A percentile compares a stretch with the other conserved stretches of the same genome.
Conservation (phyloP, 2,888 invertebrate species). For the Napeogenes inachia region DNA sequence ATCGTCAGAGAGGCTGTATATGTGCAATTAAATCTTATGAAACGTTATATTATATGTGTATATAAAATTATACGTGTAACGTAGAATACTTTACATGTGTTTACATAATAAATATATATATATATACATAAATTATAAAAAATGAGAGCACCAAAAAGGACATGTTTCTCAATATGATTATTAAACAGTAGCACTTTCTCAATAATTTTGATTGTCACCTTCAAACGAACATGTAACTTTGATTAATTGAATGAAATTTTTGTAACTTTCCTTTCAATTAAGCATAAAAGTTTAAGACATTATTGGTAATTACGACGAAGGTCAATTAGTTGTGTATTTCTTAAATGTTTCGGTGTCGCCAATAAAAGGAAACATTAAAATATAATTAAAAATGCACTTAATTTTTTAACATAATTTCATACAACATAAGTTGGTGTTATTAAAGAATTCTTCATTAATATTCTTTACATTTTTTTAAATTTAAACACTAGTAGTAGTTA, state of each 20-base stretch:
- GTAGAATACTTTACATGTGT: too few species aligned
- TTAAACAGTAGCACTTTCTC: slow-evolving; percentile 17
- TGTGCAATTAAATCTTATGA: too few species aligned
- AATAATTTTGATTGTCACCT: slow-evolving; percentile 22
- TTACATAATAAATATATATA: too few species aligned
- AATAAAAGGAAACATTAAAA: background rate
- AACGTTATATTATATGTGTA: too few species aligned
- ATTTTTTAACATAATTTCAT: background rate
- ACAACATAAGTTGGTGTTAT: too few species aligned
- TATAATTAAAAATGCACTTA: background rate
- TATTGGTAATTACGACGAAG: slow-evolving; percentile 13
- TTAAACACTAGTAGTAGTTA: too few species aligned
- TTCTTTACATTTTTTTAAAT: too few species aligned
- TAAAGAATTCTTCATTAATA: too few species aligned
- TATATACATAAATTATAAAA: too few species aligned
- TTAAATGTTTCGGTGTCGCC: slow-evolving; percentile 8
- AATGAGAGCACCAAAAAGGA: too few species aligned
- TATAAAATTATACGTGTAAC: too few species aligned
- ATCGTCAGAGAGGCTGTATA: too few species aligned
- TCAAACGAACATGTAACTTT: slow-evolving; percentile 19
- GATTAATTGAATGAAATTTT: slow-evolving; percentile 26
- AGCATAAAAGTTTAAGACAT: slow-evolving; percentile 12
- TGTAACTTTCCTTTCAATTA: slow-evolving; percentile 24
- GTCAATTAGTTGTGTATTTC: slow-evolving; percentile 11
- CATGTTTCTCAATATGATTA: slow-evolving; percentile 1